A percentile compares a stretch with the other conserved stretches of the same genome.
These are phyloP conservation scores for Plutomurus gul DNA, from an alignment of 1,140 invertebrate genomes.

Conservation along the genomic window DNA sequence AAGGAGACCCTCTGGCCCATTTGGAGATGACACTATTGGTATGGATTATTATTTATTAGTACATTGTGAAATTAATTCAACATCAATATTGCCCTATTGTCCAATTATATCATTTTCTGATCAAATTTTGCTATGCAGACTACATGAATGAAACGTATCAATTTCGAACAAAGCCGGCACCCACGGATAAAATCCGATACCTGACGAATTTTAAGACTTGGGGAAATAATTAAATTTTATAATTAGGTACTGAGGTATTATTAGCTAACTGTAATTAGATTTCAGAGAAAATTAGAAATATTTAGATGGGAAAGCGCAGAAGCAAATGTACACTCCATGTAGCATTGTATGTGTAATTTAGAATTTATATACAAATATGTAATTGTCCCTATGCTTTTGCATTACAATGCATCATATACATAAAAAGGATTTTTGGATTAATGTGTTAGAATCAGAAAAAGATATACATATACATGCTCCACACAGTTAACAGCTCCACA, in stretches of 20 bases:
- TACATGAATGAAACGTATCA: neutral
- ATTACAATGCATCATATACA: too few relatives aligned
- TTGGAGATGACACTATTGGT: slow-evolving; percentile 9
- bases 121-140: neutral
- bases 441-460: too few relatives aligned
- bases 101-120: neutral
- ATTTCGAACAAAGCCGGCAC: slow-evolving; percentile 5
- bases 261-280: neutral
- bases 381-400: too few relatives aligned
- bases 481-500: too few relatives aligned
- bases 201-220: neutral
- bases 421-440: too few relatives aligned
- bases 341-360: too few relatives aligned
- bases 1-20: neutral
- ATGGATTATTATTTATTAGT: neutral
- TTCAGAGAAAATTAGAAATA: too few relatives aligned
- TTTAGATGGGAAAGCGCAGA: too few relatives aligned
- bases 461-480: too few relatives aligned
- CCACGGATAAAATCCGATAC: neutral
- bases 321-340: too few relatives aligned
- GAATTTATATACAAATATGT: too few relatives aligned
- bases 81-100: neutral
- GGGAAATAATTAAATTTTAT: neutral
- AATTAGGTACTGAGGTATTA: neutral
- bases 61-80: neutral